These are phyloP conservation scores for Nesogale talazaci DNA, from an alignment of 2,113 vertebrate genomes.

Conservation along the genomic window DNA sequence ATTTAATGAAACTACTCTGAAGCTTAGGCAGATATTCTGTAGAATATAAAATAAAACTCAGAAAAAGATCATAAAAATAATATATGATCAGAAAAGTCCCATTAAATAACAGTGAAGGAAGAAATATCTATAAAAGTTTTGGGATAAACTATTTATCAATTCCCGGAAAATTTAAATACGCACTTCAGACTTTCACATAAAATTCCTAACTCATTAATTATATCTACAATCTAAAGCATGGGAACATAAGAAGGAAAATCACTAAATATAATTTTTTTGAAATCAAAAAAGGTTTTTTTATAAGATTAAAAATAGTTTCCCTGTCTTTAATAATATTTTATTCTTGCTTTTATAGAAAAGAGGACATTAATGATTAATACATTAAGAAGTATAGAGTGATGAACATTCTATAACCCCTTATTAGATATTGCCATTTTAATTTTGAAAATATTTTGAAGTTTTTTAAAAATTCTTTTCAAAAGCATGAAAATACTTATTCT, in stretches of 20 bases:
- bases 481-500: too few relatives aligned
- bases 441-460: too few relatives aligned
- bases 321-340: not conserved
- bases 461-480: too few relatives aligned
- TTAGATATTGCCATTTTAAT: too few relatives aligned
- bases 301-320: not conserved
- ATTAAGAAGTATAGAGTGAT: too few relatives aligned
- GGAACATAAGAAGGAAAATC: not conserved
- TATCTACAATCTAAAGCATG: not conserved
- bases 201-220: too few relatives aligned
- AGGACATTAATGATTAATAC: not conserved
- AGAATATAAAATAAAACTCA: not conserved
- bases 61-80: constrained; percentile 33
- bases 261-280: not conserved
- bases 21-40: not conserved
- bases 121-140: not conserved
- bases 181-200: not conserved
- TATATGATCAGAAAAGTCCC: not conserved
- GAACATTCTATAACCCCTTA: too few relatives aligned
- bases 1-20: constrained; percentile 24
- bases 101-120: constrained; percentile 25
- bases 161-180: constrained; percentile 12
- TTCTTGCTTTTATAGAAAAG: not conserved
- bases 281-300: not conserved
- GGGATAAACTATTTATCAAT: not conserved